A percentile compares a stretch with the other conserved stretches of the same genome.
Conservation (phyloP, 2,888 invertebrate species). For the Ophion costatus region DNA sequence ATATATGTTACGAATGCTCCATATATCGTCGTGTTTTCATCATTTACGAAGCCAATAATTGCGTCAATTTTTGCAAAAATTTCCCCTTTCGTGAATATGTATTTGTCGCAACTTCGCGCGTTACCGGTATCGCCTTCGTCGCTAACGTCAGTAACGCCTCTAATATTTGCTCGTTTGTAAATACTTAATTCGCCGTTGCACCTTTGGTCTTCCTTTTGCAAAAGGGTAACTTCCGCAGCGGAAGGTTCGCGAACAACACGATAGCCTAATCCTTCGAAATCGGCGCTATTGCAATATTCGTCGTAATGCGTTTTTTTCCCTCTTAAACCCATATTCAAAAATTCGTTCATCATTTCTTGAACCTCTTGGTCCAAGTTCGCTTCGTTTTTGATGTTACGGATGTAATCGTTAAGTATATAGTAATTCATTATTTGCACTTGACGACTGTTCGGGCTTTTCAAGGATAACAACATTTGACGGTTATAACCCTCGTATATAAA, state of each 20-base stretch:
- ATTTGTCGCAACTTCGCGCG: background rate
- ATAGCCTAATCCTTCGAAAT: conserved; percentile 3
- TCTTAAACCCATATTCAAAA: conserved; percentile 12
- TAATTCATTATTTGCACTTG: conserved; percentile 14
- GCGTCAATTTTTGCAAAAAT: background rate
- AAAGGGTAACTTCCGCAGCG: conserved; percentile 4
- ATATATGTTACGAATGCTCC: conserved; percentile 3
- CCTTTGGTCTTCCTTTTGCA: conserved; percentile 7
- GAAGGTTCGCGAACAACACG: conserved; percentile 1
- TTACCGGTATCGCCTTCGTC: conserved; percentile 9
- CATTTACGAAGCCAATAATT: conserved; percentile 1
- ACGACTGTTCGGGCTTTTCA: conserved; percentile 14
- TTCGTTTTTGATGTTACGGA: conserved; percentile 6
- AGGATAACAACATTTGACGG: conserved; percentile 21
- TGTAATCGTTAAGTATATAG: conserved; percentile 11
- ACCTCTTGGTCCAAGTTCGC: conserved; percentile 2
- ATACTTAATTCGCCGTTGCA: conserved; percentile 6
- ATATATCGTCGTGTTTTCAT: conserved; percentile 8
- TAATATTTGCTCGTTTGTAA: background rate
- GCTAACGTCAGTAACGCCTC: conserved; percentile 2
- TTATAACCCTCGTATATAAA: conserved; percentile 31
- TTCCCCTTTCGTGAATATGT: conserved; percentile 9
- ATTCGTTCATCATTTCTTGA: conserved; percentile 5
- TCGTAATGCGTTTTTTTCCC: conserved; percentile 1
- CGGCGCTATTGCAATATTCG: background rate